Conservation (phyloP, 2,113 vertebrate species). For the Elanoides forficatus region DNA sequence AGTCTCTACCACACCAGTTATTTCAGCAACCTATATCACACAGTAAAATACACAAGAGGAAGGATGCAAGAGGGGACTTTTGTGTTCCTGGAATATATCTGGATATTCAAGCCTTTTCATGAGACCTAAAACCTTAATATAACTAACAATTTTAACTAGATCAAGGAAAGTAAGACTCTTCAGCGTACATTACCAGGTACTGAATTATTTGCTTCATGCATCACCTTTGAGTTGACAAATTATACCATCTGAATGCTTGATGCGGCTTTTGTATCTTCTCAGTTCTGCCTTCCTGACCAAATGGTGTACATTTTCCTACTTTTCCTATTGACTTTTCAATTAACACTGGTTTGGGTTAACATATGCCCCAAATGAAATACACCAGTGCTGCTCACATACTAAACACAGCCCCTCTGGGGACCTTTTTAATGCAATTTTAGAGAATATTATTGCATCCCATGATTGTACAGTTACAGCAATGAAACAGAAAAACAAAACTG, state of each 20-base stretch:
- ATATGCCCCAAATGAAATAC: background rate
- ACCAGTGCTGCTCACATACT: background rate
- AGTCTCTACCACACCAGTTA: constrained; percentile 95
- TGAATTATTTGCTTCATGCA: background rate
- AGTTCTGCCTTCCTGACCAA: background rate
- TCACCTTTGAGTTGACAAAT: background rate
- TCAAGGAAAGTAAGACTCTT: background rate
- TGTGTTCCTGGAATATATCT: background rate
- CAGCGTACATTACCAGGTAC: background rate
- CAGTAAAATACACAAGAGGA: background rate
- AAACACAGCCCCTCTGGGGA: background rate
- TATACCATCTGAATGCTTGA: background rate
- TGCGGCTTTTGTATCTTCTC: background rate
- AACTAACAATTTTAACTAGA: background rate
- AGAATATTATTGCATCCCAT: background rate
- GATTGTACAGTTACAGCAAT: background rate
- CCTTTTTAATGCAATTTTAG: background rate
- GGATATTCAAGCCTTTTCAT: background rate
- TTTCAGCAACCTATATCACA: constrained; percentile 89
- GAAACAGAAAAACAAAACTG: background rate
- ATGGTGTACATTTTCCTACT: background rate
- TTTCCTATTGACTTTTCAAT: background rate
- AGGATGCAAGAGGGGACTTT: background rate
- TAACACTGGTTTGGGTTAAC: background rate
- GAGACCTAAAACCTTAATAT: background rate